These are phyloP conservation scores for Cataglyphis rosenhaueri DNA, from an alignment of 2,888 invertebrate species.

Conservation along the genomic window DNA sequence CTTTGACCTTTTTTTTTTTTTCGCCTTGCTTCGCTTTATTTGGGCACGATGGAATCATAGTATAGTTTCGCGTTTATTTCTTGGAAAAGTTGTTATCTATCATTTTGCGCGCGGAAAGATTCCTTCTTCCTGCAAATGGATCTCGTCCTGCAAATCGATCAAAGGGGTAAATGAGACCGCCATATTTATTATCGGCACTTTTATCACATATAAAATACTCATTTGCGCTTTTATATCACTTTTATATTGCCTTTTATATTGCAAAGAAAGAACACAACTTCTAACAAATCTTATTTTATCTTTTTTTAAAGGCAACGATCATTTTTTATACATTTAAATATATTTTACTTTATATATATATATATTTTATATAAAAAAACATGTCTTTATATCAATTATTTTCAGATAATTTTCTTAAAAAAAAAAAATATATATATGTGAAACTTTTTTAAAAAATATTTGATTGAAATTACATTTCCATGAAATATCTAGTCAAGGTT, in stretches of 20 bases:
- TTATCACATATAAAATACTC: slow-evolving; percentile 7
- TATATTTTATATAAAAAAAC: neutral
- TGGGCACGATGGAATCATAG: neutral
- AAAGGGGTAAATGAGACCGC: neutral
- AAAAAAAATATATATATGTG: neutral
- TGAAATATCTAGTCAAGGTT: neutral
- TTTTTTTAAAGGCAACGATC: neutral
- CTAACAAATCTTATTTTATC: neutral
- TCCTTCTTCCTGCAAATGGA: neutral
- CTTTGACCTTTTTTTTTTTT: neutral
- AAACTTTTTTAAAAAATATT: neutral
- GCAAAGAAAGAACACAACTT: neutral
- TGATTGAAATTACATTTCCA: neutral
- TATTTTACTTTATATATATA: neutral
- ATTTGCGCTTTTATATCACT: slow-evolving; percentile 28
- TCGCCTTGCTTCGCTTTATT: neutral
- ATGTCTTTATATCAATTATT: neutral
- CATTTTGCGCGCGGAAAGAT: neutral
- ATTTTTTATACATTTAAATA: neutral
- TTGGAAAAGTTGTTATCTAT: slow-evolving; percentile 36
- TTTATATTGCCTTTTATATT: slow-evolving; percentile 11
- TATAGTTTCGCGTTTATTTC: slow-evolving; percentile 1
- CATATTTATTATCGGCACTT: slow-evolving; percentile 23
- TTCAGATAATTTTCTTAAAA: neutral
- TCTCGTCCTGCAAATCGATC: neutral